Base-by-base conservation (phyloP, 2,113 vertebrate genomes). In the Chinchilla lanigera region DNA sequence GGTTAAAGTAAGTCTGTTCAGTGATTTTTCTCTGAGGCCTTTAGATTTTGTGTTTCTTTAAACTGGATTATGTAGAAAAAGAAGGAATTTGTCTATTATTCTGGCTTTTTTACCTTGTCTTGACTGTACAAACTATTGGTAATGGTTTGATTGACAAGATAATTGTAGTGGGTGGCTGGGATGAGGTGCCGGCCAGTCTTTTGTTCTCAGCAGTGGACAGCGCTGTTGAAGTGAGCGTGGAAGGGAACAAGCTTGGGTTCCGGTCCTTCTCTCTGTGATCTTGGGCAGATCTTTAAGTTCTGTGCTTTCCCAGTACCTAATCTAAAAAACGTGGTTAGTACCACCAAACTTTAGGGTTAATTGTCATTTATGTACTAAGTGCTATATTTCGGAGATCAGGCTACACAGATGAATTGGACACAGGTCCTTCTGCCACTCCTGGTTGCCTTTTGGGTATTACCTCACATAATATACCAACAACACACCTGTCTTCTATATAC, bases 21-120 rank as follows among this genome's bases (percentile, higher is more conserved):
- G n/a, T 90, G 81, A 47, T 89, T 96, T 96, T 94, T 86, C 67
- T 81, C 33, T 71, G 87, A 94, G 78, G n/a, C 47, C 5, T 94
- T 91, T 83, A 84, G 81, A 78, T 86, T 95, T 95, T 41, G 7
- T n/a, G 71, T 95, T 94, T 90, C 60, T 65, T 88, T 58, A 61
- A 94, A 69, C 12, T 81, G 67, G 14, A 44, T 89, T 91, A 30
- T 10, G 52, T 13, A 90, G 82, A 83, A 90, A 44, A 75, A 95
- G 88, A 93, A 94, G 35, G 35, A 89, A 26, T 78, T 95, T 50
- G 52, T 60, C 5, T 4, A 30, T 85, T 69, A 80, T 38, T 84
- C 44, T 91, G 38, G 61, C 28, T 90, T 73, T 28, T 4, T 1
- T 86, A 12, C 44, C 65, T 86, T 82, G 50, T 80, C 14, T 88